Conservation (phyloP, 2,888 invertebrate genomes). For the Leptopterna dolabrata region DNA sequence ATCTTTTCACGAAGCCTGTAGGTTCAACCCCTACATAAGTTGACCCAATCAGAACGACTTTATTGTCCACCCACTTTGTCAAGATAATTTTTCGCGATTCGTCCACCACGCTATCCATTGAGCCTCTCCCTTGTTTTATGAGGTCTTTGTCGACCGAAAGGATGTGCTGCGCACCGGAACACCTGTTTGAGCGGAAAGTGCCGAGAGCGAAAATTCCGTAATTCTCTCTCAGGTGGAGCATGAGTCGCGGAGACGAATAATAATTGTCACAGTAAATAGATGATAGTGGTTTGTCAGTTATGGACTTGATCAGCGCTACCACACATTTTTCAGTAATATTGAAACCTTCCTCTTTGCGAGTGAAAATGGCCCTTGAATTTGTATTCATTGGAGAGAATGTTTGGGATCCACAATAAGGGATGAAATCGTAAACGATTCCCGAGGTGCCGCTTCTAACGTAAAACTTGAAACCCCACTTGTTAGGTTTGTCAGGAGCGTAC, state of each 20-base stretch:
- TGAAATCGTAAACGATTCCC: slow-evolving; percentile 61
- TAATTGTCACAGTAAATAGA: slow-evolving; percentile 8
- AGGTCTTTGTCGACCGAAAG: background rate
- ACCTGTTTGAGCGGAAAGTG: background rate
- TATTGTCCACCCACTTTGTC: background rate
- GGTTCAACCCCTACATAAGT: too few relatives aligned
- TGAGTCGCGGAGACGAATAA: background rate
- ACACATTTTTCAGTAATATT: background rate
- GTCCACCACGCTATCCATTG: background rate
- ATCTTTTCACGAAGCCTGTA: too few relatives aligned
- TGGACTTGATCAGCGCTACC: background rate
- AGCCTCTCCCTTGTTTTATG: background rate
- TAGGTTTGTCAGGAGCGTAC: too few relatives aligned
- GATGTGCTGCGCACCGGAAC: background rate
- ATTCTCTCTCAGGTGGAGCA: background rate
- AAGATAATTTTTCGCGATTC: background rate
- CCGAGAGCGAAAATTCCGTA: background rate
- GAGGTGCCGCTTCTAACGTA: slow-evolving; percentile 65
- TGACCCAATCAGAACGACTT: too few relatives aligned
- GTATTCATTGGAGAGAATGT: background rate
- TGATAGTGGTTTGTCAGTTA: background rate
- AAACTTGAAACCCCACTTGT: slow-evolving; percentile 66
- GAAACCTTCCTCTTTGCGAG: background rate
- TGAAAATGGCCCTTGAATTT: too few relatives aligned
- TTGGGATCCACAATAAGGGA: background rate